A percentile compares a stretch with the other conserved stretches of the same genome.
Evolutionary conservation across 2,888 invertebrate genomes (phyloP).

Genomic region (Alentia gelatinosa): DNA sequence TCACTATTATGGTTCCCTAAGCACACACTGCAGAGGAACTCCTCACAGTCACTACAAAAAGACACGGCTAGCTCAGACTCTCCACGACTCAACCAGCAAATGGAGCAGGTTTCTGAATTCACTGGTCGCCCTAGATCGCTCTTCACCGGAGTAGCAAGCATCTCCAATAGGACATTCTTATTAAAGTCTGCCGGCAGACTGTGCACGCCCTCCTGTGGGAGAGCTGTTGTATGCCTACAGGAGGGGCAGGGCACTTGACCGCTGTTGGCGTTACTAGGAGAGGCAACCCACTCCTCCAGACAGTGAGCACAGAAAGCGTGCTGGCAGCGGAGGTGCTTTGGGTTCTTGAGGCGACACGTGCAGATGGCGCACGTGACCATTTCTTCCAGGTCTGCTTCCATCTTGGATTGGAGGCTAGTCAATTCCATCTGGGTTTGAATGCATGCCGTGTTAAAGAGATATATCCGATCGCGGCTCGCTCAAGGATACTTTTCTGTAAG

Average conservation of each 20-base stretch:
- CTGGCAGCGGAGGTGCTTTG: conserved; percentile 46
- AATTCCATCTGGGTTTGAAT: neutral
- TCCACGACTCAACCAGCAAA: neutral
- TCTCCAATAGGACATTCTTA: conserved; percentile 19
- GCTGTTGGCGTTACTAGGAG: neutral
- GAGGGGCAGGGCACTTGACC: neutral
- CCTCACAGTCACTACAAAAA: conserved; percentile 36
- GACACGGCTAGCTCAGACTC: neutral
- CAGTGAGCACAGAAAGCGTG: conserved; percentile 40
- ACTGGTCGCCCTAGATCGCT: neutral
- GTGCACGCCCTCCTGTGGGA: neutral
- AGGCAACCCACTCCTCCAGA: neutral
- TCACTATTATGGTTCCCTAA: conserved; percentile 29
- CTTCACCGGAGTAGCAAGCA: neutral
- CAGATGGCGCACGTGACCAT: conserved; percentile 33
- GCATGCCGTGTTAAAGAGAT: neutral
- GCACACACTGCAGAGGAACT: neutral
- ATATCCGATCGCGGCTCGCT: neutral
- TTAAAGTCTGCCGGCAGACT: neutral
- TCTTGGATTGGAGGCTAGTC: neutral
- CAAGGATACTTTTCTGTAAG: too few relatives aligned
- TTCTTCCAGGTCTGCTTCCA: conserved; percentile 3
- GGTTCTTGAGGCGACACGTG: neutral
- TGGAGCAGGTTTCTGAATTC: neutral
- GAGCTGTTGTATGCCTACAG: neutral